Evolutionary conservation across 2,113 vertebrate species (phyloP).

Genomic region (Galeopterus variegatus): DNA sequence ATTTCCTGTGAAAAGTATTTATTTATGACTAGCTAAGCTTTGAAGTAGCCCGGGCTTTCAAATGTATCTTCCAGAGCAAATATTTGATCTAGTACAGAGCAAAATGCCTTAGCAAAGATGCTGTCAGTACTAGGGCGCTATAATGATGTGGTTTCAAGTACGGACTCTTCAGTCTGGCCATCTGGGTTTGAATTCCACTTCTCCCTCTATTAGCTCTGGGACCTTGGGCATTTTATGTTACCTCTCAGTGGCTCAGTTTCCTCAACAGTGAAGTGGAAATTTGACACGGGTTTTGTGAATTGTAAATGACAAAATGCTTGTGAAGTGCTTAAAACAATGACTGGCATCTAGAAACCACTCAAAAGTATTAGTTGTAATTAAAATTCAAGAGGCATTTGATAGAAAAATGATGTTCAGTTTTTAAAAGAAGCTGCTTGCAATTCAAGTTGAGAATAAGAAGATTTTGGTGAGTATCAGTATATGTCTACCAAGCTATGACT

Average conservation of each 20-base stretch:
- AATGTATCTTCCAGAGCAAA: not conserved
- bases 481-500: not conserved
- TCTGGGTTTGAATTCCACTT: not conserved
- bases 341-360: not conserved
- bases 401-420: not conserved
- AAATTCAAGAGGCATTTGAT: not conserved
- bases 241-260: not conserved
- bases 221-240: not conserved
- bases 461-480: not conserved
- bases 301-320: constrained; percentile 22
- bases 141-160: not conserved
- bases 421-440: not conserved
- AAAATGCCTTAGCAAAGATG: not conserved
- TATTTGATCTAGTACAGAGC: not conserved
- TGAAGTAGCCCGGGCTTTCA: not conserved
- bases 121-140: not conserved
- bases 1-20: constrained; percentile 9
- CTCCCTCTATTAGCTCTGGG: not conserved
- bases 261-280: not conserved
- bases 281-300: not conserved
- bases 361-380: not conserved
- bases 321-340: not conserved
- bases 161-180: not conserved
- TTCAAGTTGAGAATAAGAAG: not conserved
- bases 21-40: not conserved